Percentiles rank a stretch among this genome's conserved stretches.
Evolutionary conservation across 2,113 vertebrate genomes (phyloP).

Genomic region (Phaethornis superciliosus): DNA sequence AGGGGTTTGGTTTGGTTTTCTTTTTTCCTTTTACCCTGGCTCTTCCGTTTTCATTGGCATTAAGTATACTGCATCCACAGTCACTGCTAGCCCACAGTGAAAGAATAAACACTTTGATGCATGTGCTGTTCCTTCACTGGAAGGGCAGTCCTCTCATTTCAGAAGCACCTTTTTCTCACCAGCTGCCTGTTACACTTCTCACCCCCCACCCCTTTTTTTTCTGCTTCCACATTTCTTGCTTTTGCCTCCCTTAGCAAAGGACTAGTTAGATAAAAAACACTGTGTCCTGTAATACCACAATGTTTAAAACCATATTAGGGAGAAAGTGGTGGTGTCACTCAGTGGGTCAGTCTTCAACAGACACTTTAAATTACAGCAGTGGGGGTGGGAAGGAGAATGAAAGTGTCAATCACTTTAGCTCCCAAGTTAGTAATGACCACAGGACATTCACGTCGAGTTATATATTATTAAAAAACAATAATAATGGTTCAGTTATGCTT

Average conservation of each 20-base stretch:
- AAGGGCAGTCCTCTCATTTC: neutral
- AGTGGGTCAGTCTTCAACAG: neutral
- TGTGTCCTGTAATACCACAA: neutral
- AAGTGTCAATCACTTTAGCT: neutral
- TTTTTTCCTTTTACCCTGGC: too few relatives aligned
- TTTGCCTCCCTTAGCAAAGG: neutral
- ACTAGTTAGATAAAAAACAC: neutral
- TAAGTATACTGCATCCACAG: neutral
- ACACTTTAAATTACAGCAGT: neutral
- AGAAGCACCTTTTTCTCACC: neutral
- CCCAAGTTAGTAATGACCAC: neutral
- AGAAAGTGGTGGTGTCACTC: neutral
- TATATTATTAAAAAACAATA: neutral
- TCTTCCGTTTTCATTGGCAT: neutral
- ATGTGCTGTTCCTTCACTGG: neutral
- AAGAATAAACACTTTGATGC: neutral
- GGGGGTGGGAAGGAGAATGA: neutral
- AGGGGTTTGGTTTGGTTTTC: neutral
- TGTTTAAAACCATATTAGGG: neutral
- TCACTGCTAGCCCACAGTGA: neutral
- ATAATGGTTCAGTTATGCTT: neutral
- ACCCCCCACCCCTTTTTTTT: fast-evolving
- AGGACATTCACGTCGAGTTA: neutral
- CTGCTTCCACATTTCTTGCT: neutral
- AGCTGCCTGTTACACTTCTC: neutral